Base-by-base conservation (phyloP, 2,113 vertebrate genomes). In the Lepidothrix coronata region DNA sequence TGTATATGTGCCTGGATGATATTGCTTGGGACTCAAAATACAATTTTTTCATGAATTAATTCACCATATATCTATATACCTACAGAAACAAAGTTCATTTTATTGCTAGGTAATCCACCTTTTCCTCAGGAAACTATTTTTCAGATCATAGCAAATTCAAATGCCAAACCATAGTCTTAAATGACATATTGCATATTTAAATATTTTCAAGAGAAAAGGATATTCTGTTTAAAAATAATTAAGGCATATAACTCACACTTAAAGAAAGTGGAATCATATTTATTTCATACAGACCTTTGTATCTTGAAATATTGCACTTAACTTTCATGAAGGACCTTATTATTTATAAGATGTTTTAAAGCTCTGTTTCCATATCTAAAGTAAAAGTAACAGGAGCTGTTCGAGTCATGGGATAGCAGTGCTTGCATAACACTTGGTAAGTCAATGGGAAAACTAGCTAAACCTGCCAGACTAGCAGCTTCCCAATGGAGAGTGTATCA, bases 381-480 rank as follows among this genome's bases (percentile, higher is more conserved):
- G 44, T 68, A 84, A 86, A 77, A 95, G 72, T 52, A 81, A 95
- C 16, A 75, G 82, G 49, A 94, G 76, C 71, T 62, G 8, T 39
- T 80, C 58, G 62, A 75, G 65, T 94, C 78, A 92, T 37, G 54
- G 80, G 90, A 85, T 31, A 82, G 61, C 59, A 74, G 46, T 70
- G 63, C 70, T 97, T 97, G 77, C 78, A 80, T 91, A 94, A 93
- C 57, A 80, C 75, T 92, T 80, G 65, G 72, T 94, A 95, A 96
- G 51, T 58, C 84, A 89, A 79, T 49, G 17, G 90, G 94, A 93
- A 96, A 91, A 75, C 25, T 44, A 55, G 66, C 75, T 66, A 70
- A 81, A 76, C 12, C 58, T 85, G 87, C 77, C 88, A 93, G 76
- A 66, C 41, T 75, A 86, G 35, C 44, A 82, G 74, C 83, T 93